Conservation (phyloP, 2,797 vertebrate genomes). For the Pseudopleuronectes americanus region DNA sequence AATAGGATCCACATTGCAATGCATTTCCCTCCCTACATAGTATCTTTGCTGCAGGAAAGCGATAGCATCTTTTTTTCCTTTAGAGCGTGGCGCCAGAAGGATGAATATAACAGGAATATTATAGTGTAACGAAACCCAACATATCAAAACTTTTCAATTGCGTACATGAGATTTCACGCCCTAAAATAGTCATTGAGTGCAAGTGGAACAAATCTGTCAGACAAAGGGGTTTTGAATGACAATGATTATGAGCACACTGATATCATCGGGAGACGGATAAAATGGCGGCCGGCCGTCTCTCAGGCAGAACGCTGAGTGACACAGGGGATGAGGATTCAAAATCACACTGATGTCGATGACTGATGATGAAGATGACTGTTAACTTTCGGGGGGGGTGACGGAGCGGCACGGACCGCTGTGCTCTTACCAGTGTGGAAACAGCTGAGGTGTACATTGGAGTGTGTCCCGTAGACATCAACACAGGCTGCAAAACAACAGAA, state of each 20-base stretch:
- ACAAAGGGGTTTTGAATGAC: constrained; percentile 53
- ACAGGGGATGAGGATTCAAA: constrained; percentile 28
- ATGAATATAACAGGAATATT: background rate
- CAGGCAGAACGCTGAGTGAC: constrained; percentile 24
- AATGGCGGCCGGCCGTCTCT: constrained; percentile 20
- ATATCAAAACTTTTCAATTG: constrained; percentile 3
- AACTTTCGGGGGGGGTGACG: constrained; percentile 40
- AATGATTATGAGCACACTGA: constrained; percentile 50
- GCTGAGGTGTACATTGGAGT: constrained; percentile 89
- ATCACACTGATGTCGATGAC: constrained; percentile 52
- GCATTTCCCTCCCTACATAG: background rate
- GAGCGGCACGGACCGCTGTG: constrained; percentile 38
- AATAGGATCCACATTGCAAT: background rate
- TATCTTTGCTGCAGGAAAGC: background rate
- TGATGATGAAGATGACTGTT: constrained; percentile 47
- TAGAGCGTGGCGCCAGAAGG: background rate
- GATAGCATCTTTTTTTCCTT: background rate
- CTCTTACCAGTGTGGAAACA: constrained; percentile 88
- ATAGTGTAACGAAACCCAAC: background rate
- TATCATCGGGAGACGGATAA: constrained; percentile 42
- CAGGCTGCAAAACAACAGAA: constrained; percentile 85
- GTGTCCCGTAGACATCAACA: constrained; percentile 88
- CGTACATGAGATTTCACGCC: constrained; percentile 11
- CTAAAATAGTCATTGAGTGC: constrained; percentile 15
- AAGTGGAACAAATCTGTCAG: constrained; percentile 36